phyloP scores from a whole-genome alignment of 1,140 invertebrate genomes.

The Meteorus sp. region DNA sequence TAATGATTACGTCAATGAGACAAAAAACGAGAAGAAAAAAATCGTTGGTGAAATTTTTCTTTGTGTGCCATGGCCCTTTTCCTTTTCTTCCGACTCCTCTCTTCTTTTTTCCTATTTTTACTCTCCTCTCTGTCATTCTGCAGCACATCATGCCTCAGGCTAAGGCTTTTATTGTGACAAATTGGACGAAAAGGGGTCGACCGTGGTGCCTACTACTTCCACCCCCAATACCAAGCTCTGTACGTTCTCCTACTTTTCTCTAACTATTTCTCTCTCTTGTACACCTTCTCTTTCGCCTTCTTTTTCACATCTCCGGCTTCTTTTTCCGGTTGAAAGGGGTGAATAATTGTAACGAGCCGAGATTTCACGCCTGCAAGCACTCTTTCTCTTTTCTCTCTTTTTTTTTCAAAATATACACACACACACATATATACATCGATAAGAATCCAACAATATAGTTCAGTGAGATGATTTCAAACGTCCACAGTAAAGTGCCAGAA shows the following conservation, averaged over 20 bases:
- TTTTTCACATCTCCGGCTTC: slow-evolving; percentile 18
- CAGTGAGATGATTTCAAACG: no score
- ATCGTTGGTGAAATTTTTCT: no score
- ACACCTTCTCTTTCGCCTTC: not conserved
- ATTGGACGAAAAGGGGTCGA: slow-evolving; percentile 32
- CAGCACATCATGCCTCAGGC: not conserved
- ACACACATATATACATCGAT: no score
- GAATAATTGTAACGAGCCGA: slow-evolving; percentile 49
- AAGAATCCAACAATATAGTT: no score
- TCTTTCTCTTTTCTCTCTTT: not conserved
- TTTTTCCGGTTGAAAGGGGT: slow-evolving; percentile 34
- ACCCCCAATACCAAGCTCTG: not conserved
- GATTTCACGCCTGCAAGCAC: slow-evolving; percentile 27
- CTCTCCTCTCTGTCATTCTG: not conserved
- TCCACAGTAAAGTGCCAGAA: no score
- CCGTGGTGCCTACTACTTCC: not conserved
- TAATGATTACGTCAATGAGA: no score
- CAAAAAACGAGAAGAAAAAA: no score
- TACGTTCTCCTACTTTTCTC: not conserved
- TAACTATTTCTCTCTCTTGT: not conserved
- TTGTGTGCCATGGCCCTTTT: no score
- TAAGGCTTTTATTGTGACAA: slow-evolving; percentile 38
- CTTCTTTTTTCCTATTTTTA: not conserved
- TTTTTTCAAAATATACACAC: no score
- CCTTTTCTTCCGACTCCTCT: not conserved